A percentile compares a stretch with the other conserved stretches of the same genome.
These are phyloP conservation scores for Parasteatoda lunata DNA, from an alignment of 2,888 invertebrate genomes.

Conservation along the genomic window DNA sequence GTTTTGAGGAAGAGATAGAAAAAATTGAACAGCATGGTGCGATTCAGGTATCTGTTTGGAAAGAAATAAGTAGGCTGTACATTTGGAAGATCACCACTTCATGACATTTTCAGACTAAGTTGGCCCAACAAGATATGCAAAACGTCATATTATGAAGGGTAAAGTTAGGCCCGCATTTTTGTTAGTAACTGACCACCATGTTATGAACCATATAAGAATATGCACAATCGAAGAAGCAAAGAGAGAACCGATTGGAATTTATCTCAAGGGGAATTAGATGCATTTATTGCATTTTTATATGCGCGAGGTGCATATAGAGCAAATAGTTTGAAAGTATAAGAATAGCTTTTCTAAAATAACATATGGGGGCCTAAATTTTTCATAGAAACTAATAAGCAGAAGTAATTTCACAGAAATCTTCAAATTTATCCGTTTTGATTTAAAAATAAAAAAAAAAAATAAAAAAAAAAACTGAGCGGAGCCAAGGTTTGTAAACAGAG, in stretches of 20 bases:
- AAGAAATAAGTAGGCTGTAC: neutral
- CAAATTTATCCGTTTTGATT: neutral
- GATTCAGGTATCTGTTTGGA: neutral
- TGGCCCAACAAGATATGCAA: neutral
- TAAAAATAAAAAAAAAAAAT: no score
- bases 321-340: neutral
- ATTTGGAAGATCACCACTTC: neutral
- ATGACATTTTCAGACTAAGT: constrained; percentile 1
- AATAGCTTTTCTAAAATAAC: neutral
- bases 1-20: constrained; percentile 16
- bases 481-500: no score
- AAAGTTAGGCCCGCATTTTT: neutral
- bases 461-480: no score
- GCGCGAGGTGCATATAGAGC: neutral
- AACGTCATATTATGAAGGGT: constrained; percentile 3
- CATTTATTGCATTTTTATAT: neutral
- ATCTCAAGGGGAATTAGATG: neutral
- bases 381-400: neutral
- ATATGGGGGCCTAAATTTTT: neutral
- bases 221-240: neutral
- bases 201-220: neutral
- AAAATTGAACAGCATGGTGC: constrained; percentile 21
- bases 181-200: neutral
- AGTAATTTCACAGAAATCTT: neutral
- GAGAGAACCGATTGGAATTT: neutral